Evolutionary conservation across 2,888 invertebrate species (phyloP).

Genomic region (Hanleya hanleyi): DNA sequence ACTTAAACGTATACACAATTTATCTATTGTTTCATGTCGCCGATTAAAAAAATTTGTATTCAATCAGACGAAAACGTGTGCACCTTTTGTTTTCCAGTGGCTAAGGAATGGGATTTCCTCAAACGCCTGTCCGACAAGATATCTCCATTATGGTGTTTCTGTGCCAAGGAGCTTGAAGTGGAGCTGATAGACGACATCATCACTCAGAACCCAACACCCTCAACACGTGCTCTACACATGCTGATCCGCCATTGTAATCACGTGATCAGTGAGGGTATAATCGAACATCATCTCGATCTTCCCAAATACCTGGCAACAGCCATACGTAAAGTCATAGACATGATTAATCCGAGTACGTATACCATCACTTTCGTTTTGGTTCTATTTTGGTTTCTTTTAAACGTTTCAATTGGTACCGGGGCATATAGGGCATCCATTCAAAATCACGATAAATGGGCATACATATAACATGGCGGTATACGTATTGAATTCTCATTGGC

Average conservation of each 20-base stretch:
- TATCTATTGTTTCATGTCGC: too few relatives aligned
- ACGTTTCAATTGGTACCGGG: too few relatives aligned
- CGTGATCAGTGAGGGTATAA: not conserved
- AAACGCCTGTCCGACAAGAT: not conserved
- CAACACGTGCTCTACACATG: not conserved
- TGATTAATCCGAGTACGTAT: slow-evolving; percentile 3
- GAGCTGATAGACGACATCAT: slow-evolving; percentile 4
- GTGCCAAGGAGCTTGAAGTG: not conserved
- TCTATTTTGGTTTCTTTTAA: too few relatives aligned
- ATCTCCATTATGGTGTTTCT: not conserved
- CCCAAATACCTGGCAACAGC: not conserved
- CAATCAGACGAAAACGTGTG: too few relatives aligned
- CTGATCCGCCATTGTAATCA: not conserved
- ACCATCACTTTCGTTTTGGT: too few relatives aligned
- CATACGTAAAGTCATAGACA: not conserved
- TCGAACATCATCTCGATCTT: not conserved
- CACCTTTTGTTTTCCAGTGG: not conserved
- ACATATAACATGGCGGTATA: too few relatives aligned
- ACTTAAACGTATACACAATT: too few relatives aligned
- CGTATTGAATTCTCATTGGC: too few relatives aligned
- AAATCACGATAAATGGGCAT: too few relatives aligned
- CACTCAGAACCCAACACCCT: not conserved
- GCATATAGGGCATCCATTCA: too few relatives aligned
- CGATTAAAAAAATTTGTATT: too few relatives aligned
- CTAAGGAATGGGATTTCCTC: not conserved